A percentile compares a stretch with the other conserved stretches of the same genome.
These are phyloP conservation scores for Gonatopus flavifemur DNA, from an alignment of 1,140 invertebrate species.

Conservation along the genomic window DNA sequence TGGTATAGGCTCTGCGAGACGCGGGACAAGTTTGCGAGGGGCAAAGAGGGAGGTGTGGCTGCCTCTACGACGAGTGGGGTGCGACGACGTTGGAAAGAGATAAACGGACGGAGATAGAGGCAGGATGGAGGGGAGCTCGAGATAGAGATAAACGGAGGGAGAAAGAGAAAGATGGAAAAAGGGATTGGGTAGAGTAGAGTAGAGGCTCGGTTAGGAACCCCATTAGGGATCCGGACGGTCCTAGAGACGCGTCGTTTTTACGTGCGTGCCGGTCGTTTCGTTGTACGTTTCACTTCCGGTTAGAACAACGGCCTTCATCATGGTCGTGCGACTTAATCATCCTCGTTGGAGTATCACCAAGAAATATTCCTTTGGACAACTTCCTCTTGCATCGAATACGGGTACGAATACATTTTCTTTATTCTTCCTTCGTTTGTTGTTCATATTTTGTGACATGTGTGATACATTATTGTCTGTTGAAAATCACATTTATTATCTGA, in stretches of 20 bases:
- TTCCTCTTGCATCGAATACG: no score
- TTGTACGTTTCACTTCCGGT: conserved; percentile 6
- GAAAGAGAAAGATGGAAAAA: conserved; percentile 29
- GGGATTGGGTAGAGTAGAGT: conserved; percentile 19
- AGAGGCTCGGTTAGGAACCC: conserved; percentile 35
- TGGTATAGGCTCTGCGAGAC: no score
- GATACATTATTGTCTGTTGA: no score
- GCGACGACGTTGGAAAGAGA: neutral
- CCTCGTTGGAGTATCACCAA: neutral
- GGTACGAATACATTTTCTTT: no score
- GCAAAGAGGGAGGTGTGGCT: no score
- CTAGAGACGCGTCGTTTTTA: conserved; percentile 36
- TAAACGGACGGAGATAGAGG: conserved; percentile 14
- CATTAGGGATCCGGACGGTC: conserved; percentile 50
- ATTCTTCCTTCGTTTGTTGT: no score
- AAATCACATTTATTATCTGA: no score
- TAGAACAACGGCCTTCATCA: conserved; percentile 12
- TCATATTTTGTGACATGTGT: no score
- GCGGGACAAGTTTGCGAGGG: conserved; percentile 22
- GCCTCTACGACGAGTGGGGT: conserved; percentile 20
- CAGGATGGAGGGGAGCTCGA: conserved; percentile 1
- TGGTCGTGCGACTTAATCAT: conserved; percentile 27
- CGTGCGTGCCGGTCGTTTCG: conserved; percentile 8
- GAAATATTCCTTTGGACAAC: conserved; percentile 10
- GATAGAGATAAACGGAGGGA: conserved; percentile 9